These are phyloP conservation scores for Dryobotodes eremita DNA, from an alignment of 2,888 invertebrate species.

Conservation along the genomic window DNA sequence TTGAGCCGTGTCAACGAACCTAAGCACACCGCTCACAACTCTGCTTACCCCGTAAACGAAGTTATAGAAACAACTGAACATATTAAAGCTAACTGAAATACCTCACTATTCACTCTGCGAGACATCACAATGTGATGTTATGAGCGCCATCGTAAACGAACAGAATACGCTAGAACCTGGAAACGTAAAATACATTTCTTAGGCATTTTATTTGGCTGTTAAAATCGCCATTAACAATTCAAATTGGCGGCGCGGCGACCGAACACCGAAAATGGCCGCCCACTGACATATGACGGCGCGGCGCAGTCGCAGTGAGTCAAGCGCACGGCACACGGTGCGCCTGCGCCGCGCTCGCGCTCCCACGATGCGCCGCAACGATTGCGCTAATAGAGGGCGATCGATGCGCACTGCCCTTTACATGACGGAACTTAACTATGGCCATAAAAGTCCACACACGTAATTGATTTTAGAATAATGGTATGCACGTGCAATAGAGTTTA, in stretches of 20 bases:
- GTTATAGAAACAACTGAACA: constrained; percentile 50
- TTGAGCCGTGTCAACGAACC: constrained; percentile 51
- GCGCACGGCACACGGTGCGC: constrained; percentile 49
- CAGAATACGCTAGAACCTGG: constrained; percentile 39
- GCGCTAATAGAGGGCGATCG: constrained; percentile 68
- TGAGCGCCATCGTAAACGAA: constrained; percentile 54
- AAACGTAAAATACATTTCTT: constrained; percentile 50
- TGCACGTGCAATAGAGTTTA: constrained; percentile 49
- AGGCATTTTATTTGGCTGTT: constrained; percentile 59
- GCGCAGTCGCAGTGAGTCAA: constrained; percentile 50
- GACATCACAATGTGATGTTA: constrained; percentile 45
- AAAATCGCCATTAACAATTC: constrained; percentile 64
- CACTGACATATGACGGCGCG: constrained; percentile 59
- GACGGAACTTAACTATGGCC: constrained; percentile 57
- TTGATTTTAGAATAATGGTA: constrained; percentile 59
- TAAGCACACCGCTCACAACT: constrained; percentile 17
- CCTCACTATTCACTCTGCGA: constrained; percentile 39
- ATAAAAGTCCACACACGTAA: constrained; percentile 59
- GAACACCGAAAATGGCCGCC: constrained; percentile 70
- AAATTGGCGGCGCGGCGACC: constrained; percentile 60
- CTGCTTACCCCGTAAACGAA: constrained; percentile 28
- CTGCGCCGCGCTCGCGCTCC: constrained; percentile 56
- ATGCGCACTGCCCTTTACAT: constrained; percentile 63
- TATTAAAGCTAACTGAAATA: constrained; percentile 55
- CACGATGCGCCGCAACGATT: constrained; percentile 64